Conservation (phyloP, 2,113 vertebrate species). For the Mionectes macconnelli region DNA sequence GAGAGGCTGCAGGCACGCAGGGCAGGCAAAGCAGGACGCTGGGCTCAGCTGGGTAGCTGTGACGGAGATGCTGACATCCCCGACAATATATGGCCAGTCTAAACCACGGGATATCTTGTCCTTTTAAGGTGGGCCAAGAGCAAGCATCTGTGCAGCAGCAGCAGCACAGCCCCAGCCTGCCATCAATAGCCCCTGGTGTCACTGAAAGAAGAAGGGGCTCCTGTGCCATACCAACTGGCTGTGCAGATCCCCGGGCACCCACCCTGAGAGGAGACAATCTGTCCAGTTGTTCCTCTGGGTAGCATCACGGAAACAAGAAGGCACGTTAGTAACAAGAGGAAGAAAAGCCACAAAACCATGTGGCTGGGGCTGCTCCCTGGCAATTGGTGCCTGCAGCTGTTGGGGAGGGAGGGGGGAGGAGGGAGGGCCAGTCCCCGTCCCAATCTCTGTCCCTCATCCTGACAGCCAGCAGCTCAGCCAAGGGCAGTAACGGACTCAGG, state of each 20-base stretch:
- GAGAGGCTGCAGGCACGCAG: not conserved
- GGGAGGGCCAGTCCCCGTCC: not conserved
- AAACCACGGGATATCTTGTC: conserved; percentile 53
- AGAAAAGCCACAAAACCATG: conserved; percentile 55
- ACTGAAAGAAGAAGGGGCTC: conserved; percentile 15
- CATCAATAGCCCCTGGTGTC: conserved; percentile 52
- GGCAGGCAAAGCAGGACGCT: rapidly evolving
- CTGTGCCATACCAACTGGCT: conserved; percentile 35
- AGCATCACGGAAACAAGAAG: conserved; percentile 52
- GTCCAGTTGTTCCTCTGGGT: conserved; percentile 6
- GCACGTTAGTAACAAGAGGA: conserved; percentile 18
- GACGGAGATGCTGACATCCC: conserved; percentile 54
- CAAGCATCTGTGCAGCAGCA: conserved; percentile 55
- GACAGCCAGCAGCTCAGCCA: not conserved
- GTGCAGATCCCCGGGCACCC: conserved; percentile 43
- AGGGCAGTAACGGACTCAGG: not conserved
- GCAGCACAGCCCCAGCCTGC: conserved; percentile 14
- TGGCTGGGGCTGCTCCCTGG: not conserved
- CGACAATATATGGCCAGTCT: conserved; percentile 37
- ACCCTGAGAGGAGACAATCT: not conserved
- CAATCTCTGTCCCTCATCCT: not conserved
- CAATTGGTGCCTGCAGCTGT: conserved; percentile 69
- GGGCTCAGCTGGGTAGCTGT: conserved; percentile 7
- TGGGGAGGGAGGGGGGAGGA: not conserved
- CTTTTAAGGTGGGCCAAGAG: conserved; percentile 68